A percentile compares a stretch with the other conserved stretches of the same genome.
Evolutionary conservation across 2,113 vertebrate genomes (phyloP).

Genomic region (Grammomys surdaster): DNA sequence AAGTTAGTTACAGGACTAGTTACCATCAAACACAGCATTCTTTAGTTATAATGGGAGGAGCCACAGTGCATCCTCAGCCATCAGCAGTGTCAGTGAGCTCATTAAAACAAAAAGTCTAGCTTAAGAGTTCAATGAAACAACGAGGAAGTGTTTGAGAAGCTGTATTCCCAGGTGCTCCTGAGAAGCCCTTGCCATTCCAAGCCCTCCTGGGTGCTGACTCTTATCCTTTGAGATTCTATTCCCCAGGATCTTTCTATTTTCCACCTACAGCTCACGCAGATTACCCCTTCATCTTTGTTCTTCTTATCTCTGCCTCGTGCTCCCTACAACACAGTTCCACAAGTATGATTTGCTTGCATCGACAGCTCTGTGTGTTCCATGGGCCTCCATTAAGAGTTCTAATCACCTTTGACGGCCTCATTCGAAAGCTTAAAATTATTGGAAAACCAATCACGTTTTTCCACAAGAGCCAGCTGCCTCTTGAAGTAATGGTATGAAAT

Average conservation of each 20-base stretch:
- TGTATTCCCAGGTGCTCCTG: neutral
- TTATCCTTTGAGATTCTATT: neutral
- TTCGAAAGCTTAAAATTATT: constrained; percentile 47
- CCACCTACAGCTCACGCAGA: neutral
- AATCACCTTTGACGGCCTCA: constrained; percentile 54
- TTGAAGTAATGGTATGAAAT: neutral
- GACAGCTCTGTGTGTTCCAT: neutral
- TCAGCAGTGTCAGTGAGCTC: neutral
- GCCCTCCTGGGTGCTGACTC: neutral
- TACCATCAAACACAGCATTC: neutral
- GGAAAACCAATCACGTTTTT: constrained; percentile 49
- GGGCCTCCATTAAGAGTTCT: constrained; percentile 6
- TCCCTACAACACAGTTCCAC: neutral
- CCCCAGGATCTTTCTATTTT: constrained; percentile 20
- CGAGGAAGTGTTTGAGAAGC: neutral
- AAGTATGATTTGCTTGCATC: neutral
- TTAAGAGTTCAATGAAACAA: neutral
- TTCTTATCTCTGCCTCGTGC: neutral
- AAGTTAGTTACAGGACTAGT: constrained; percentile 12
- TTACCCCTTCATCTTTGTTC: neutral
- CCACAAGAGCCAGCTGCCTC: neutral
- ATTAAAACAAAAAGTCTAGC: neutral
- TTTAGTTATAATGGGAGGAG: neutral
- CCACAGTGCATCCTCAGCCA: neutral
- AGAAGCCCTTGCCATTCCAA: constrained; percentile 1